These are phyloP conservation scores for Cassiopea andromeda DNA, from an alignment of 30 jellyfish, hydroid and myxozoan genomes.

Conservation along the genomic window DNA sequence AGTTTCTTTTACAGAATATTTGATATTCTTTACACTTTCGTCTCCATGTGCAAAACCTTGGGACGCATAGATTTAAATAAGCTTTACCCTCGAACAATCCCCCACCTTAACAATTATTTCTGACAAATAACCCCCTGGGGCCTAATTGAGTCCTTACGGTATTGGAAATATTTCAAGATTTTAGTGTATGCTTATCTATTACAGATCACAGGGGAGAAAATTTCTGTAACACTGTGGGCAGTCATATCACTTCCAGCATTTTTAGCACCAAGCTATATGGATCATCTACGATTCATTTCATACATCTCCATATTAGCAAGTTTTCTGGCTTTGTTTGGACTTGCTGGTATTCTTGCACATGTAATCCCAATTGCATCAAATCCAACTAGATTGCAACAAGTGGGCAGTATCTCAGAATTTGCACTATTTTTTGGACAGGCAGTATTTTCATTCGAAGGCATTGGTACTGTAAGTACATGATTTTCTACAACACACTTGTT, in stretches of 20 bases:
- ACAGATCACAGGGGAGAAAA: constrained; percentile 38
- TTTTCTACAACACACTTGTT: background rate
- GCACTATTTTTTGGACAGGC: constrained; percentile 84
- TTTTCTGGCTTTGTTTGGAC: constrained; percentile 67
- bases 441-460: constrained; percentile 88
- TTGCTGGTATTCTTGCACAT: constrained; percentile 67
- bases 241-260: constrained; percentile 56
- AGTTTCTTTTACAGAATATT: too few relatives aligned
- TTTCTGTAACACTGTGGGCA: constrained; percentile 63
- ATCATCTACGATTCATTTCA: constrained; percentile 60
- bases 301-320: constrained; percentile 68
- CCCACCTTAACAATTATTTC: too few relatives aligned
- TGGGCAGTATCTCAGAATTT: constrained; percentile 21
- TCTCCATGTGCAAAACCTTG: too few relatives aligned
- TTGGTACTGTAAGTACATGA: constrained; percentile 74
- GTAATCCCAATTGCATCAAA: constrained; percentile 41
- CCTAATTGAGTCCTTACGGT: too few relatives aligned
- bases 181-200: too few relatives aligned
- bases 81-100: too few relatives aligned
- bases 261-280: constrained; percentile 36
- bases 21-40: too few relatives aligned
- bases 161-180: too few relatives aligned
- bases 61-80: too few relatives aligned
- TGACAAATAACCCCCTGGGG: too few relatives aligned
- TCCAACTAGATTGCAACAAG: constrained; percentile 38